Evolutionary conservation across 2,888 invertebrate species (phyloP).

Genomic region (Agelastica alni): DNA sequence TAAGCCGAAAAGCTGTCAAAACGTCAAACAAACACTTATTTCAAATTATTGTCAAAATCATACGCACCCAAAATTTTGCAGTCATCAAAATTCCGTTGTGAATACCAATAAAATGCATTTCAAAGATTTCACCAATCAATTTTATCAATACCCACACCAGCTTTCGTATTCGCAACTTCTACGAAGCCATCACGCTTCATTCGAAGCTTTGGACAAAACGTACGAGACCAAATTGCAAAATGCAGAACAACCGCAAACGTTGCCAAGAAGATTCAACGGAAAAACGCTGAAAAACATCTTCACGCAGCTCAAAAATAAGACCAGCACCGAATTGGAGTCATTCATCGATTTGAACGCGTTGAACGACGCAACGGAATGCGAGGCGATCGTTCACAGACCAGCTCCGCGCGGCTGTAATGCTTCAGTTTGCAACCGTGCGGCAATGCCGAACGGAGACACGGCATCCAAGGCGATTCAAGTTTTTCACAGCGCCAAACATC

Average conservation of each 20-base stretch:
- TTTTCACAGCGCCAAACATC: no score
- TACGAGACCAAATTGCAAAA: not conserved
- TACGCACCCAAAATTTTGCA: not conserved
- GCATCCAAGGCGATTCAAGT: no score
- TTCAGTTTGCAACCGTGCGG: no score
- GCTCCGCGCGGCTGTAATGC: no score
- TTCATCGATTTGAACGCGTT: conserved; percentile 10
- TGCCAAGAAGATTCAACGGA: not conserved
- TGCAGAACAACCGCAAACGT: not conserved
- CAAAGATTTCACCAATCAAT: conserved; percentile 3
- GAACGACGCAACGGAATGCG: not conserved
- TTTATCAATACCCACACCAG: conserved; percentile 3
- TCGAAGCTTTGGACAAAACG: not conserved
- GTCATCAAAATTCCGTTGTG: not conserved
- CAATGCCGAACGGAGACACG: no score
- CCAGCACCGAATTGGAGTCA: conserved; percentile 8
- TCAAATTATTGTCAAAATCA: conserved; percentile 1
- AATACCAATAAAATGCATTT: conserved; percentile 13
- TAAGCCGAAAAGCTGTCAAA: not conserved
- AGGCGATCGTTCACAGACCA: no score
- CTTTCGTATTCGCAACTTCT: not conserved
- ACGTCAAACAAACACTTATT: not conserved
- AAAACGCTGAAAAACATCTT: conserved; percentile 15
- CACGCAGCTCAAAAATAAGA: conserved; percentile 13
- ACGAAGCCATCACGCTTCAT: not conserved